Base-by-base conservation (phyloP, 2,888 invertebrate genomes). In the Diploptera punctata region DNA sequence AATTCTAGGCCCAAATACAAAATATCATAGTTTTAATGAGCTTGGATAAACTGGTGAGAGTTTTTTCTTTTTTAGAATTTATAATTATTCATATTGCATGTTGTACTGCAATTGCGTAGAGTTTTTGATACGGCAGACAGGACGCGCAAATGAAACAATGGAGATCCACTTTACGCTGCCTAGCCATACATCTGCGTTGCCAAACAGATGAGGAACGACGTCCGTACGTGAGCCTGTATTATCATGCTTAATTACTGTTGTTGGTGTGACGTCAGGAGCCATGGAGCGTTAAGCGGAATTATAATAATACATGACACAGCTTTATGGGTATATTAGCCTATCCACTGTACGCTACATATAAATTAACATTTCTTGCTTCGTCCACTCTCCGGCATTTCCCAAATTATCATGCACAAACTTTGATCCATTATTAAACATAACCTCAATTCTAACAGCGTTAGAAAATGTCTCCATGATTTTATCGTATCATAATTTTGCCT, bases 161-260 rank as follows among this genome's bases (percentile, higher is more conserved):
- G 24, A 4, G 1, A 57, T 57, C 29, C n/a, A 31, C 57, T 57
- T 29, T 57, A 24, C 57, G 57, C 57, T 57, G n/a, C 31, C 26
- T 57, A 57, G 57, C 57, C 57, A 57, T 16, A 57, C 16, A 3
- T 57, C 10, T 57, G 57, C 29, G 57, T 57, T 57, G 29, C 57
- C 57, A 29, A 57, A 57, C 57, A 29, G 31, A 29, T 57, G 9
- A 10, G 10, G 9, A 24, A n/a, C 19, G n/a, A 47, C 47, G 9
- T 47, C n/a, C 61, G 43, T 62, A 33, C 61, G 38, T 38, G 43
- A 43, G 43, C 24, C 43, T 26, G 65, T 26, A 65, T 65, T 65
- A 65, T 65, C 47, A 47, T 21, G 44, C 44, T 38, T 65, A 65
- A 65, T 65, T 65, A 47, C 65, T 24, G 65, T 43, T 43, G 38